A percentile compares a stretch with the other conserved stretches of the same genome.
These are phyloP conservation scores for Alaudala cheleensis DNA, from an alignment of 2,113 vertebrate species.

Conservation along the genomic window DNA sequence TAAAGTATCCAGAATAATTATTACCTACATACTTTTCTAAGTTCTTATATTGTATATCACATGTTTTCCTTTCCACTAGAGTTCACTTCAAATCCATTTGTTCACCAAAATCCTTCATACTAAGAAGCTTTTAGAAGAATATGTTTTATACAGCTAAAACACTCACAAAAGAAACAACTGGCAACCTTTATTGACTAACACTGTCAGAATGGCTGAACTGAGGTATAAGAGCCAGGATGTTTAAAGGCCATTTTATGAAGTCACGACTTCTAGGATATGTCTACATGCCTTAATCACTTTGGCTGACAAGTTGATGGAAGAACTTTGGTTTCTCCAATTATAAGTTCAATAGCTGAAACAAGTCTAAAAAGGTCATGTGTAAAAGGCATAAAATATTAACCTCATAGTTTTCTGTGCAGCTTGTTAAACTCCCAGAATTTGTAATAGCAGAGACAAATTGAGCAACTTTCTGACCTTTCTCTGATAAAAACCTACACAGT, in stretches of 20 bases:
- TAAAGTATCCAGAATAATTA: neutral
- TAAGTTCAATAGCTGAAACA: slow-evolving; percentile 15
- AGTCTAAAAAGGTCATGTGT: slow-evolving; percentile 1
- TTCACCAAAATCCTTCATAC: neutral
- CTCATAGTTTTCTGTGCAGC: neutral
- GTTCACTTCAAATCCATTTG: neutral
- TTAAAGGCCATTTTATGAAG: neutral
- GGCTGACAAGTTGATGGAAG: neutral
- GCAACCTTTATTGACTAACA: neutral
- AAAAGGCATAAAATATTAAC: slow-evolving; percentile 20
- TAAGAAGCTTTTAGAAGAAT: neutral
- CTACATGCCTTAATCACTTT: neutral
- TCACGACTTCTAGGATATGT: neutral
- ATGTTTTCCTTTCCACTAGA: neutral
- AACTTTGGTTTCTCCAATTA: slow-evolving; percentile 5
- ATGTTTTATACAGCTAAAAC: neutral
- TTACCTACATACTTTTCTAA: neutral
- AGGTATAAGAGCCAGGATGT: neutral
- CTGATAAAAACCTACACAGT: neutral
- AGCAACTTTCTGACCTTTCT: neutral
- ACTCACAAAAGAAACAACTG: neutral
- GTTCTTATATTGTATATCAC: neutral
- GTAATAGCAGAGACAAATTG: neutral
- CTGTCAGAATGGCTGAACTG: neutral
- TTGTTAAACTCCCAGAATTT: neutral